These are phyloP conservation scores for Tachina grossa DNA, from an alignment of 2,888 invertebrate species.

Conservation along the genomic window DNA sequence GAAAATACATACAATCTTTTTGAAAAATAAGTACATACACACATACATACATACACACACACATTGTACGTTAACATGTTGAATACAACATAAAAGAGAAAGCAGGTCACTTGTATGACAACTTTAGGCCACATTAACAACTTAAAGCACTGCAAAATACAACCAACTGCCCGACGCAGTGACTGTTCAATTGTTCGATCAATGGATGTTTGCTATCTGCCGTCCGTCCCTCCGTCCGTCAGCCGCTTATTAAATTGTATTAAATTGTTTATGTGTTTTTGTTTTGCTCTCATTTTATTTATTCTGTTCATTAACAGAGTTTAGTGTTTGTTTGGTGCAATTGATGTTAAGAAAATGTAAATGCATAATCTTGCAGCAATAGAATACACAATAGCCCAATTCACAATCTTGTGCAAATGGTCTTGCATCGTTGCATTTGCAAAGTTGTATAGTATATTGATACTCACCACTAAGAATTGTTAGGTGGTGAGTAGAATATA, in stretches of 20 bases:
- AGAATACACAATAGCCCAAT: too few relatives aligned
- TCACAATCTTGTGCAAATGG: too few relatives aligned
- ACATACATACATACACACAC: background rate
- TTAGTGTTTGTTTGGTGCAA: background rate
- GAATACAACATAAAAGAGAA: constrained; percentile 77
- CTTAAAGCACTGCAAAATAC: constrained; percentile 9
- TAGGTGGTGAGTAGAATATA: too few relatives aligned
- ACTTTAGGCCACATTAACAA: constrained; percentile 68
- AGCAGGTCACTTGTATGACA: constrained; percentile 82
- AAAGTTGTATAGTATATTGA: too few relatives aligned
- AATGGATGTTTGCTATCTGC: background rate
- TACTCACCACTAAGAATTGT: too few relatives aligned
- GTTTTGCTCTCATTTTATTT: background rate
- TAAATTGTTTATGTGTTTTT: constrained; percentile 15
- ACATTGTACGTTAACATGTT: constrained; percentile 39
- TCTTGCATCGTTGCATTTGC: too few relatives aligned
- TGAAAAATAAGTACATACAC: constrained; percentile 11
- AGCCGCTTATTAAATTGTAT: background rate
- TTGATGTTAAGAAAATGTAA: too few relatives aligned
- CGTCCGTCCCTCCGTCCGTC: too few relatives aligned
- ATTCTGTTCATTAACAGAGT: background rate
- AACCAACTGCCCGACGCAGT: constrained; percentile 22
- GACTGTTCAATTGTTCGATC: constrained; percentile 28
- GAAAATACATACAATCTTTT: constrained; percentile 46
- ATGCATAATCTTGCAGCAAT: too few relatives aligned